These are phyloP conservation scores for Pyxicephalus adspersus DNA, from an alignment of 2,113 vertebrate genomes.

Conservation along the genomic window DNA sequence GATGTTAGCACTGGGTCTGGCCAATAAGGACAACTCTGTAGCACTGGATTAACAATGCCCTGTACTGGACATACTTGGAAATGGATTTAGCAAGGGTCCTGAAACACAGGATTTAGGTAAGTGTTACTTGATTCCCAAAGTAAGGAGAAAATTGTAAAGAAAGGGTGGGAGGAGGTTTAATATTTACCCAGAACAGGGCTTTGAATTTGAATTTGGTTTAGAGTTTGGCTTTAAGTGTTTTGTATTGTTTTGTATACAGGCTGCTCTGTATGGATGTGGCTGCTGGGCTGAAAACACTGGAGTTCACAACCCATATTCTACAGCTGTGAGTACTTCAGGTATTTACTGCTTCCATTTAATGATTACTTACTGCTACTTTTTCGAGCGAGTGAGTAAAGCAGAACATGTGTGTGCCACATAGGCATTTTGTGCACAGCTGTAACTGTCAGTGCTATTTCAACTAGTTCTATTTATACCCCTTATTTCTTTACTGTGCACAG, in stretches of 20 bases:
- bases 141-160: too few species aligned
- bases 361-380: constrained; percentile 59
- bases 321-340: constrained; percentile 99
- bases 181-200: too few species aligned
- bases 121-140: too few species aligned
- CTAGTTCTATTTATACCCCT: constrained; percentile 2
- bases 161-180: too few species aligned
- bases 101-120: too few species aligned
- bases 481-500: neutral
- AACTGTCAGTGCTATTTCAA: neutral
- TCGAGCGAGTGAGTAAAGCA: constrained; percentile 11
- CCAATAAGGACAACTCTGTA: too few species aligned
- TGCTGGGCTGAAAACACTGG: constrained; percentile 98
- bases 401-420: constrained; percentile 41
- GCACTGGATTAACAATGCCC: too few species aligned
- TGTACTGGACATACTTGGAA: too few species aligned
- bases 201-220: too few species aligned
- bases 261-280: constrained; percentile 98
- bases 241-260: constrained; percentile 72
- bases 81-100: too few species aligned
- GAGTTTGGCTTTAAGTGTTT: too few species aligned
- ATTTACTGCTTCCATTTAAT: constrained; percentile 80
- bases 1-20: too few species aligned
- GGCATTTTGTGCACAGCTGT: neutral
- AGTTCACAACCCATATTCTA: constrained; percentile 90